Conservation (phyloP, 2,113 vertebrate species). For the Noturus placidus region DNA sequence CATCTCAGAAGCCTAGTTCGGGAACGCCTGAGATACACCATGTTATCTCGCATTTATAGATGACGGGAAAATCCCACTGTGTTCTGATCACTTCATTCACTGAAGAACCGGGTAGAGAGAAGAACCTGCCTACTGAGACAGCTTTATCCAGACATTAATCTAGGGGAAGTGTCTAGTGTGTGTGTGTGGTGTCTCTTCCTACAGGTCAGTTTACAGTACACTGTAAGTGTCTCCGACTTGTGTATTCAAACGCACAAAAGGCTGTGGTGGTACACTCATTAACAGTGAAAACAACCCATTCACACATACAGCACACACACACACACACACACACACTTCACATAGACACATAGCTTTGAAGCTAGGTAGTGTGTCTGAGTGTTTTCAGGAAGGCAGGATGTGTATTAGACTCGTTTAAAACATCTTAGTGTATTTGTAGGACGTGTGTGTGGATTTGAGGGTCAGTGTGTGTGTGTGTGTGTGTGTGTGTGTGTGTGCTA, state of each 20-base stretch:
- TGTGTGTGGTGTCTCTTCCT: background rate
- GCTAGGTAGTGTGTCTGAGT: constrained; percentile 8
- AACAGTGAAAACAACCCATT: constrained; percentile 40
- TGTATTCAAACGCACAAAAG: constrained; percentile 35
- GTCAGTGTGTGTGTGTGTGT: background rate
- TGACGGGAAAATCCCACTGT: background rate
- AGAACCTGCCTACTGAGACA: background rate
- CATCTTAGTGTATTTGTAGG: background rate
- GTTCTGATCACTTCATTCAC: background rate
- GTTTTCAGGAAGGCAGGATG: constrained; percentile 28
- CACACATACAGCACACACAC: constrained; percentile 21
- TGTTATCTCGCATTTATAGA: background rate
- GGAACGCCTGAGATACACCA: background rate
- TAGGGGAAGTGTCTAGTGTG: background rate
- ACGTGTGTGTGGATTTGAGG: background rate
- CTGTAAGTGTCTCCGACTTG: background rate
- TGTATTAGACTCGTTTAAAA: background rate
- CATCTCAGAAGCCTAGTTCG: background rate
- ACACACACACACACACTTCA: constrained; percentile 12
- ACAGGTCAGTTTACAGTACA: background rate
- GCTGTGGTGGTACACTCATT: constrained; percentile 32
- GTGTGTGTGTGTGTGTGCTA: background rate
- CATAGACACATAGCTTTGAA: constrained; percentile 26
- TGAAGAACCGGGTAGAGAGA: too few relatives aligned
- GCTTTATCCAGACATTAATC: background rate